Base-by-base conservation (phyloP, 2,888 invertebrate genomes). In the Drepana falcataria region DNA sequence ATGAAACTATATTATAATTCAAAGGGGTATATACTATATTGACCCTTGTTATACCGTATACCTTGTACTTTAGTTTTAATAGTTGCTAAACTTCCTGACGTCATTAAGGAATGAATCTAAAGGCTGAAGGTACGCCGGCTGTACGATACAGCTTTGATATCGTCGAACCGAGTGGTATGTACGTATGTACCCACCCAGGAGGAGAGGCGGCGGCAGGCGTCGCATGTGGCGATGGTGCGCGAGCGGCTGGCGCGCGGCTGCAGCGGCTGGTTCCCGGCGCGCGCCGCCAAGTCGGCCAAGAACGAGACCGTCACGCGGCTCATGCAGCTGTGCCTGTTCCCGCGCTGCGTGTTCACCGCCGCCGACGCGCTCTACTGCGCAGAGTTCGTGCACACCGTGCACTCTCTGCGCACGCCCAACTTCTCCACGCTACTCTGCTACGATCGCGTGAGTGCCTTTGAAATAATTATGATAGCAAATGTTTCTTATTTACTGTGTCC, bases 381-480 rank as follows among this genome's bases (percentile, higher is more conserved):
- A 0, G 96, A 98, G 92, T 99, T 99, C 86, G 97, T 99, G 58
- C 96, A 98, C 79, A 96, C 97, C 4, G 95, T 99, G 68, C 99
- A 99, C 87, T 95, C 95, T 71, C 92, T 99, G 68, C 97, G 97
- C 86, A 98, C 98, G 51, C 96, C 98, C 4, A 98, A 98, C 91
- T 99, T 99, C 91, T 98, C 98, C 21, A 99, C 99, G 0, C 92
- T 99, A 54, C 94, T 99, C 52, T 98, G 99, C 83, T 98, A 98
- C 77, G 99, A 99, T 87, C 93, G 98, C 92, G 98, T 99, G 87
- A 92, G 93, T 59, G n/a, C 48, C 2, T 21, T 21, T 21, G 21
- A 21, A 21, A 21, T 21, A 21, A 21, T 21, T 21, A 21, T 21
- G 1, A 21, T 21, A 21, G 21, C 21, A 21, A 21, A 21, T 21